Base-by-base conservation (phyloP, 2,888 invertebrate species). In the Siphonodentalium dalli region DNA sequence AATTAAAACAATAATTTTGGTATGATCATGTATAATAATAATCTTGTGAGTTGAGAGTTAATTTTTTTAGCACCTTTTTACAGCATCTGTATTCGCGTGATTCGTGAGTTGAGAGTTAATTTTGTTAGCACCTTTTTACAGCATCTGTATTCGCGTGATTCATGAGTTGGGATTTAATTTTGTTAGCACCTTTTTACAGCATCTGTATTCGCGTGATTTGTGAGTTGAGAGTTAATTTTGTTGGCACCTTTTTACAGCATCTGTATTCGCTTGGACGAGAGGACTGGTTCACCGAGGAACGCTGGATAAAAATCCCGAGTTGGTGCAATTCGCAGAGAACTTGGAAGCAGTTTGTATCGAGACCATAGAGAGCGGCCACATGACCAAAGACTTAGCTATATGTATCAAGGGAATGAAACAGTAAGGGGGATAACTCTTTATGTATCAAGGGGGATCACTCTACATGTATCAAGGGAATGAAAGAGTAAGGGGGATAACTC, bases 371-470 rank as follows among this genome's bases (percentile, higher is more conserved):
- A 85, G 89, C 51, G 98, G 98, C 27, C 85, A 87, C 66, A 96
- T 99, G 95, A 99, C 99, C 48, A 99, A 99, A 83, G 99, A 99
- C 86, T 87, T 99, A 78, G 98, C 98, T 38, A 93, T 97, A 80
- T 98, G 98, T 80, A 90, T 98, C 74, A 97, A 97, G 84, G 96
- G 96, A 61, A 90, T 92, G 88, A 75, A 74, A 55, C 88, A 85
- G 82, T 89, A 87, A 68, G 89, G 89, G 11, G 2, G 28, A 41
- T 15, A 20, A 28, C 1, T 26, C 23, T 13, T 38, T 4, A 20
- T 38, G 23, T 3, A 40, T 28, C 11, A 8, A 13, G 20, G 13
- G 8, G 28, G n/a, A 3, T 21, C 7, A 27, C 2, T 18, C 29
- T 27, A 3, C 28, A 8, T 27, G 5, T n/a, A n/a, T n/a, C n/a